phyloP scores from a whole-genome alignment of 2,888 invertebrate species.

The Agrilus biguttatus region DNA sequence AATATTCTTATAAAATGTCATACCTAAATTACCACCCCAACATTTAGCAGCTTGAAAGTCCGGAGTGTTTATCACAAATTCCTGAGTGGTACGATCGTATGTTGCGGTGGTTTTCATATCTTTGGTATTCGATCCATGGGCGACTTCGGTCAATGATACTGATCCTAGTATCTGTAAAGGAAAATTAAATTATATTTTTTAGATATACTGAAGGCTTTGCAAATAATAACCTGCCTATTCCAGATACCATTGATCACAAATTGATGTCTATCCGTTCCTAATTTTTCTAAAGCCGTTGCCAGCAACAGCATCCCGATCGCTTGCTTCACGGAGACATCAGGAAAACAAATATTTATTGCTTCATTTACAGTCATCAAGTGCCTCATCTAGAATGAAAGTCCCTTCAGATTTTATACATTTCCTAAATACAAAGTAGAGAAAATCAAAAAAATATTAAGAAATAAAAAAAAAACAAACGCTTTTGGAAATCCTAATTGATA shows the following conservation, averaged over 20 bases:
- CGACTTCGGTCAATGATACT: conserved; percentile 82
- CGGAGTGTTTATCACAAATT: conserved; percentile 82
- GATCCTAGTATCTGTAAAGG: conserved; percentile 53
- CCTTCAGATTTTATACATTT: too few relatives aligned
- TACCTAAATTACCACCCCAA: conserved; percentile 88
- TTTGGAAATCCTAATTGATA: too few relatives aligned
- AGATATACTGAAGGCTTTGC: background rate
- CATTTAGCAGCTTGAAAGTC: conserved; percentile 93
- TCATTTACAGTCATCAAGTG: conserved; percentile 64
- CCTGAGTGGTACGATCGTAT: conserved; percentile 60
- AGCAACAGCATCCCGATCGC: conserved; percentile 62
- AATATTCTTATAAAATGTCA: conserved; percentile 13
- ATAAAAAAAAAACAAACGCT: too few relatives aligned
- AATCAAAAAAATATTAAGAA: too few relatives aligned
- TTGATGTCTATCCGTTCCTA: conserved; percentile 61
- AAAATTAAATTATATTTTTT: background rate
- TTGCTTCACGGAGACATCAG: conserved; percentile 64
- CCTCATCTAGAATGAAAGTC: conserved; percentile 39
- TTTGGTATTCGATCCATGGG: conserved; percentile 90
- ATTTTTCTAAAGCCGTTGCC: conserved; percentile 56
- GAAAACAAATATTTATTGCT: conserved; percentile 53
- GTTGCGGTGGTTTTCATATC: conserved; percentile 82
- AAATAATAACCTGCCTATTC: conserved; percentile 46
- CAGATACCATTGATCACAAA: conserved; percentile 55
- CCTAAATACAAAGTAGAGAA: too few relatives aligned